These are phyloP conservation scores for Porites australiensis DNA, from an alignment of 64 coral and sea anemone species.

Conservation along the genomic window DNA sequence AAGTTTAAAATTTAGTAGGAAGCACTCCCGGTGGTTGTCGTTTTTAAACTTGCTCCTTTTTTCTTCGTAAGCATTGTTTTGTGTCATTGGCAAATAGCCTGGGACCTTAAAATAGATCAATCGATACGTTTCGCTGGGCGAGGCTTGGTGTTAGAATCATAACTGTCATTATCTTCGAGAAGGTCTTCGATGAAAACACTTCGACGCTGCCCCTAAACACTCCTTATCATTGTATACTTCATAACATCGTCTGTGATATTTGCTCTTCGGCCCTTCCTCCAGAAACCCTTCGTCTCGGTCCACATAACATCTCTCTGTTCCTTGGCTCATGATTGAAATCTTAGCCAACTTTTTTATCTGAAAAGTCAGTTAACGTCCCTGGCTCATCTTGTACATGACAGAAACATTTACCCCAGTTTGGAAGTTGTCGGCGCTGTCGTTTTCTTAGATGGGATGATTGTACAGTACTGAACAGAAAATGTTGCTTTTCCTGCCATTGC, in stretches of 20 bases:
- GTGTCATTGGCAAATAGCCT: slow-evolving; percentile 51
- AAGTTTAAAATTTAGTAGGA: neutral
- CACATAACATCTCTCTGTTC: slow-evolving; percentile 19
- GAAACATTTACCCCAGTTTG: slow-evolving; percentile 36
- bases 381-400: slow-evolving; percentile 48
- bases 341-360: slow-evolving; percentile 27
- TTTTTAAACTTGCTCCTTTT: slow-evolving; percentile 57
- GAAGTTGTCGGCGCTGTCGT: slow-evolving; percentile 15
- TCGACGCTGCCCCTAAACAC: slow-evolving; percentile 8
- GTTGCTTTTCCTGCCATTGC: slow-evolving; percentile 33
- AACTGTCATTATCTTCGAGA: slow-evolving; percentile 43
- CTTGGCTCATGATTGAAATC: slow-evolving; percentile 51
- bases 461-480: neutral
- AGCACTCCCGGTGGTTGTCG: slow-evolving; percentile 35
- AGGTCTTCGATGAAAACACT: slow-evolving; percentile 31
- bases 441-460: slow-evolving; percentile 24
- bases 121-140: slow-evolving; percentile 29
- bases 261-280: slow-evolving; percentile 32
- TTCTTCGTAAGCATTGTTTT: slow-evolving; percentile 41
- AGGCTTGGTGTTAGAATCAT: slow-evolving; percentile 29
- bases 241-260: slow-evolving; percentile 46
- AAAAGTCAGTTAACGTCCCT: slow-evolving; percentile 46
- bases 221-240: slow-evolving; percentile 44
- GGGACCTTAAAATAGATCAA: neutral
- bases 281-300: slow-evolving; percentile 38